Conservation (phyloP, 2,888 invertebrate genomes). For the Calephelis perditalis region DNA sequence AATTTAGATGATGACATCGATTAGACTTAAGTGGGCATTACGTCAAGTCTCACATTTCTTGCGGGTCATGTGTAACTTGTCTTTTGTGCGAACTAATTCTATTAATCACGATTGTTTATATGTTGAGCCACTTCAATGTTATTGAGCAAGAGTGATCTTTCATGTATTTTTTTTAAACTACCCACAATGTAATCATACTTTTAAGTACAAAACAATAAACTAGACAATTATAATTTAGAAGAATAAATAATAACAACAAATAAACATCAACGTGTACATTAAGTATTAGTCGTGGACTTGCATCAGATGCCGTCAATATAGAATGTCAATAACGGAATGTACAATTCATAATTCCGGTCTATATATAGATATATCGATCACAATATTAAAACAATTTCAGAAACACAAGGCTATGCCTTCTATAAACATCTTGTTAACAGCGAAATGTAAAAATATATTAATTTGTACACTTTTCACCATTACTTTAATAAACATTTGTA, state of each 20-base stretch:
- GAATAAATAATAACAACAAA: constrained; percentile 44
- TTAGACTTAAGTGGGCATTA: constrained; percentile 4
- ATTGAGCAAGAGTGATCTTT: constrained; percentile 57
- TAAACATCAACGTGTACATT: constrained; percentile 38
- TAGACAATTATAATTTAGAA: constrained; percentile 44
- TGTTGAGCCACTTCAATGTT: constrained; percentile 52
- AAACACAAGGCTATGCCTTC: constrained; percentile 69
- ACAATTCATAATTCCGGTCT: constrained; percentile 74
- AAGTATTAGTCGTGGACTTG: constrained; percentile 75
- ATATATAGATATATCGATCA: constrained; percentile 54
- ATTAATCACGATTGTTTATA: constrained; percentile 27
- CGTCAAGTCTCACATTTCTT: not conserved
- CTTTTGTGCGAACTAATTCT: constrained; percentile 58
- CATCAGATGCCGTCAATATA: constrained; percentile 68
- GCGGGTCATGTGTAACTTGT: constrained; percentile 2
- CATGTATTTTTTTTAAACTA: constrained; percentile 30
- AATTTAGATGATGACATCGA: not conserved
- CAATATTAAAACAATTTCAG: constrained; percentile 72
- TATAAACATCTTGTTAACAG: constrained; percentile 64
- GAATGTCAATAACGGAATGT: constrained; percentile 69
- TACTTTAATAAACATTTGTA: constrained; percentile 69
- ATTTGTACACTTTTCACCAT: constrained; percentile 73
- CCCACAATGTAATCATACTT: constrained; percentile 39
- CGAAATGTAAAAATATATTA: constrained; percentile 77
- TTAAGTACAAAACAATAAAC: constrained; percentile 37